Conservation (phyloP, 2,888 invertebrate genomes). For the Itoplectis maculator region DNA sequence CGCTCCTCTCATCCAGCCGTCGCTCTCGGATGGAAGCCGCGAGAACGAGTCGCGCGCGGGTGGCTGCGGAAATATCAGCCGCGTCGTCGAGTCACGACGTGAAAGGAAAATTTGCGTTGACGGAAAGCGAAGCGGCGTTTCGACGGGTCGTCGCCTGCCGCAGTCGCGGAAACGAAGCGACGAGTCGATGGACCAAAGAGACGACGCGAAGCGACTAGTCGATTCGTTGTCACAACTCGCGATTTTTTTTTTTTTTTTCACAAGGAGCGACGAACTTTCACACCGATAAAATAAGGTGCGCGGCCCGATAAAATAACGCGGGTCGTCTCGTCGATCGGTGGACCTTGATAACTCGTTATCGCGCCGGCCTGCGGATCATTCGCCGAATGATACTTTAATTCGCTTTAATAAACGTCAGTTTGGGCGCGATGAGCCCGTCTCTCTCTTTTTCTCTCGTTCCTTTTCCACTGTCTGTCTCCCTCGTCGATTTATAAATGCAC, state of each 20-base stretch:
- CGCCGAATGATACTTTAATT: conserved; percentile 63
- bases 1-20: conserved; percentile 40
- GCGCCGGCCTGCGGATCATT: conserved; percentile 3
- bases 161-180: not conserved
- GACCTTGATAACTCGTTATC: conserved; percentile 46
- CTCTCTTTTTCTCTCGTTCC: too few relatives aligned
- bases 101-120: not conserved
- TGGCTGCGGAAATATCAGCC: too few relatives aligned
- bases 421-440: not conserved
- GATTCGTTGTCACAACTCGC: too few relatives aligned
- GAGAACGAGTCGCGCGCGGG: not conserved
- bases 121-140: not conserved
- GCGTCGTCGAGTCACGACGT: too few relatives aligned
- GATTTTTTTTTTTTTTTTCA: too few relatives aligned
- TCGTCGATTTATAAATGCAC: not conserved
- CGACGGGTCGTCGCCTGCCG: too few relatives aligned
- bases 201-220: not conserved
- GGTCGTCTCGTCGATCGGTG: conserved; percentile 27
- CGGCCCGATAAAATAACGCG: not conserved
- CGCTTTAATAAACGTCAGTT: conserved; percentile 60
- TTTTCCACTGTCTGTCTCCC: too few relatives aligned
- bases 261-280: too few relatives aligned
- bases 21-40: conserved; percentile 5
- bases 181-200: not conserved
- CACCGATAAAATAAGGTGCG: too few relatives aligned